phyloP scores from a whole-genome alignment of 2,113 vertebrate species.

The Picathartes gymnocephalus region DNA sequence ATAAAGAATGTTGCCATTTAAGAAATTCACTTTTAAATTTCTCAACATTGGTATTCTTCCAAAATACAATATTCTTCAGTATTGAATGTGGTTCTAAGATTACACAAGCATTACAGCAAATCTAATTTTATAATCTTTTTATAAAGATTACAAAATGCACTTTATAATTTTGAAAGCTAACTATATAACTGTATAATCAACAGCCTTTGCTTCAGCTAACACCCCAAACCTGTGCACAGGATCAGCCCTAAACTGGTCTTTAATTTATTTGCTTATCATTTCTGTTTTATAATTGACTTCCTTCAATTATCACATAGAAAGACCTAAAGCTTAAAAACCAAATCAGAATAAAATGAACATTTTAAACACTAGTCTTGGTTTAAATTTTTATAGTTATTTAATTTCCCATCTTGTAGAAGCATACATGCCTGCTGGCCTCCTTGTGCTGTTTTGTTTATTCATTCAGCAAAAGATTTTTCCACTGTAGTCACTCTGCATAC shows the following conservation, averaged over 20 bases:
- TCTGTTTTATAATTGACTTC: background rate
- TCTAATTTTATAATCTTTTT: background rate
- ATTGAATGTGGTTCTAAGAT: background rate
- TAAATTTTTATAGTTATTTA: conserved; percentile 23
- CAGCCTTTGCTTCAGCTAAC: background rate
- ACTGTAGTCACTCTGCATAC: conserved; percentile 2
- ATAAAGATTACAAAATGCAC: background rate
- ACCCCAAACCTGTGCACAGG: background rate
- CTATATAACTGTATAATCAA: background rate
- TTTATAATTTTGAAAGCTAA: background rate
- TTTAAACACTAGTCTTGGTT: background rate
- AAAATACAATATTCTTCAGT: background rate
- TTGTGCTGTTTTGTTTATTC: background rate
- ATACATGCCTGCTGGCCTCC: background rate
- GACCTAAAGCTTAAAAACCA: background rate
- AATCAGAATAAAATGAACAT: background rate
- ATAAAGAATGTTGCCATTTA: background rate
- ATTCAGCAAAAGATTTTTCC: conserved; percentile 40
- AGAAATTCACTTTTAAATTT: background rate
- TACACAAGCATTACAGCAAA: background rate
- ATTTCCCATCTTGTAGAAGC: conserved; percentile 5
- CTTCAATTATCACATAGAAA: background rate
- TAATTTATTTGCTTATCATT: background rate
- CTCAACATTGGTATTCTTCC: background rate
- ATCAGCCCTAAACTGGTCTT: background rate